Percentiles rank a stretch among this genome's conserved stretches.
Conservation (phyloP, 2,797 vertebrate species). For the Etheostoma nigrum region DNA sequence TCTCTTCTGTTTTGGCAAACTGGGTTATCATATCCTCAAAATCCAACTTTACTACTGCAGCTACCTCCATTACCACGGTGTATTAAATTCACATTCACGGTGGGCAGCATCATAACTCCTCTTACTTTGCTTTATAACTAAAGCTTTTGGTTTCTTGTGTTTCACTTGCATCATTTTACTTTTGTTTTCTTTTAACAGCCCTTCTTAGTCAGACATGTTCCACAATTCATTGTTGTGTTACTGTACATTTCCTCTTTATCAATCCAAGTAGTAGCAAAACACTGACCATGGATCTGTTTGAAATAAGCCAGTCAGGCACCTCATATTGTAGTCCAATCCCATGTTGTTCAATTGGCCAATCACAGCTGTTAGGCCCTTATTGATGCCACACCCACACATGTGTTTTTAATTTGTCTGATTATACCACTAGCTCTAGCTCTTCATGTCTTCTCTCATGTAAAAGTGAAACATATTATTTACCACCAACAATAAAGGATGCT, state of each 20-base stretch:
- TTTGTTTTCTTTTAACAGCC: not conserved
- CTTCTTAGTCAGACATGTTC: not conserved
- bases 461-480: not conserved
- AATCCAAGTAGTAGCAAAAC: not conserved
- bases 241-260: not conserved
- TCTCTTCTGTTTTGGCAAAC: not conserved
- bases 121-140: constrained; percentile 3
- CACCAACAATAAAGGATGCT: not conserved
- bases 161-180: not conserved
- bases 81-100: constrained; percentile 1
- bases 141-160: not conserved
- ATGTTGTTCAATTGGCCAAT: not conserved
- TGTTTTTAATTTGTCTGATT: constrained; percentile 18
- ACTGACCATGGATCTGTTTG: not conserved
- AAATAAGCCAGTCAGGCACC: not conserved
- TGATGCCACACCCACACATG: not conserved
- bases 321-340: not conserved
- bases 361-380: not conserved
- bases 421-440: not conserved
- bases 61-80: not conserved
- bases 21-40: not conserved
- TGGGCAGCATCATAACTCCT: constrained; percentile 1
- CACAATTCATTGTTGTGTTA: not conserved
- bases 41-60: not conserved
- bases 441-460: not conserved